phyloP scores from a whole-genome alignment of 2,113 vertebrate species.

The Tyto alba region DNA sequence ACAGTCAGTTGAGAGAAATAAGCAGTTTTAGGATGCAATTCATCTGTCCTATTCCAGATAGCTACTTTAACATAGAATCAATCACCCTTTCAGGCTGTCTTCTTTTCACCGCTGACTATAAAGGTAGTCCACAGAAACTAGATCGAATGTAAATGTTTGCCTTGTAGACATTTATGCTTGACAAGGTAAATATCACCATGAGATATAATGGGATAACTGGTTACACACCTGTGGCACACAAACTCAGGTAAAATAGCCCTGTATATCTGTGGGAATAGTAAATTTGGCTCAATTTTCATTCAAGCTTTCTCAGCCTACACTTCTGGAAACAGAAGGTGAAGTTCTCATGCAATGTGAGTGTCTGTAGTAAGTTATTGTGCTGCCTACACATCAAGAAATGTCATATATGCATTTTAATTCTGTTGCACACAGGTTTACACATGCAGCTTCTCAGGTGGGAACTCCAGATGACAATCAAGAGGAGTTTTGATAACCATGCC shows the following conservation, averaged over 20 bases:
- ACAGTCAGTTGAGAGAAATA: constrained; percentile 37
- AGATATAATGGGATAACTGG: not conserved
- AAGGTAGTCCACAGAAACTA: not conserved
- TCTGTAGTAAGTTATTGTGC: not conserved
- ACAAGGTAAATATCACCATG: not conserved
- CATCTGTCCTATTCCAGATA: not conserved
- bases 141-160: not conserved
- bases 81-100: constrained; percentile 4
- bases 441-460: not conserved
- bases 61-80: constrained; percentile 26
- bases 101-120: not conserved
- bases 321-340: not conserved
- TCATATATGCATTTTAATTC: not conserved
- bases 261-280: not conserved
- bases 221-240: not conserved
- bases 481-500: rapidly evolving
- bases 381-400: not conserved
- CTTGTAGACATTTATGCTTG: not conserved
- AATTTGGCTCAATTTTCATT: not conserved
- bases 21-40: constrained; percentile 32
- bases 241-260: not conserved
- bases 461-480: not conserved
- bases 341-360: not conserved
- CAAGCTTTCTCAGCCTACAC: not conserved
- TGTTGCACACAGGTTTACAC: not conserved